Conservation (phyloP, 2,113 vertebrate genomes). For the Pterocles burchelli region DNA sequence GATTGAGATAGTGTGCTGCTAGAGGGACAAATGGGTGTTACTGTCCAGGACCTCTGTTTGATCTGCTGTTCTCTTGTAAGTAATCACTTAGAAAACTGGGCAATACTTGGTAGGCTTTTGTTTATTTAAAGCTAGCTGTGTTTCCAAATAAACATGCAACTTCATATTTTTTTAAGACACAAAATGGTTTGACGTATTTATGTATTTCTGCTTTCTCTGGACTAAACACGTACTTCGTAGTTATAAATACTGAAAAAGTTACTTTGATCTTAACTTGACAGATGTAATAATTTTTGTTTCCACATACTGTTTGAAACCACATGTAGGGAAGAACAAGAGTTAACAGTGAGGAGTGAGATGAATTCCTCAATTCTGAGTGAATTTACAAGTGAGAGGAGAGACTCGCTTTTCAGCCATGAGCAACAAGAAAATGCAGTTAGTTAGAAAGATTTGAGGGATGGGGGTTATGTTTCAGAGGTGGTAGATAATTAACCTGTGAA, state of each 20-base stretch:
- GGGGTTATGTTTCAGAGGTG: neutral
- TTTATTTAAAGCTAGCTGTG: neutral
- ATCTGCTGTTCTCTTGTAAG: neutral
- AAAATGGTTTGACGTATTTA: neutral
- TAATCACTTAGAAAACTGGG: neutral
- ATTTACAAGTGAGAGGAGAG: neutral
- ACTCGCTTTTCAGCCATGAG: accelerated
- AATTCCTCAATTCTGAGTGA: neutral
- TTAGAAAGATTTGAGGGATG: neutral
- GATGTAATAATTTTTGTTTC: neutral
- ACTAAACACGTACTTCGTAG: neutral
- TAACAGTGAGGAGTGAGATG: neutral
- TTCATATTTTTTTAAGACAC: neutral
- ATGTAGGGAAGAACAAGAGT: neutral
- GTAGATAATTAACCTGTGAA: neutral
- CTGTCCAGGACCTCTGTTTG: neutral
- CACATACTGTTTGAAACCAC: neutral
- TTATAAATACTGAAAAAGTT: neutral
- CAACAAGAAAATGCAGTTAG: neutral
- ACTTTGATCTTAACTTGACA: neutral
- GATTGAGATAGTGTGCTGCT: neutral
- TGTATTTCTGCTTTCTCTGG: neutral
- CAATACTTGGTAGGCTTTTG: neutral
- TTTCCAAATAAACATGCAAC: neutral
- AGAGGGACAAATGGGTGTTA: neutral